Conservation (phyloP, 2,113 vertebrate genomes). For the Tricholaema leucomelas region DNA sequence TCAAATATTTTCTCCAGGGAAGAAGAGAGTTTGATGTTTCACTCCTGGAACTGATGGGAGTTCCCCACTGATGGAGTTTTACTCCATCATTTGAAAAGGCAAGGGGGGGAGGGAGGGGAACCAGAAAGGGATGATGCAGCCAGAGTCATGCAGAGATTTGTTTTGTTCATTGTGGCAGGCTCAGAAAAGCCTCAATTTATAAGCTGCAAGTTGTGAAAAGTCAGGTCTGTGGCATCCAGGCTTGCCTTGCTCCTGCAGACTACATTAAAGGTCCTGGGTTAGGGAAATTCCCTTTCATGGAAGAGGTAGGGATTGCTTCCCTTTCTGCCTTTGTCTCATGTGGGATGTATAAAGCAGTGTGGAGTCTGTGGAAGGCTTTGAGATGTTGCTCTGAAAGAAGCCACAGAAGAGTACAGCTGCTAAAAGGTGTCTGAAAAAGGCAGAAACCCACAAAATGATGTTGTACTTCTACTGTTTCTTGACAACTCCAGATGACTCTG, state of each 20-base stretch:
- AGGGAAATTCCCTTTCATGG: neutral
- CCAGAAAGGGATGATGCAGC: neutral
- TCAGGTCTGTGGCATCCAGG: neutral
- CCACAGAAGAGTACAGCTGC: neutral
- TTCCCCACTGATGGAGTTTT: neutral
- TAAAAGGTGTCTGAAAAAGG: neutral
- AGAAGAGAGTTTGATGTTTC: neutral
- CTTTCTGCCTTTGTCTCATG: neutral
- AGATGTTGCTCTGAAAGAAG: neutral
- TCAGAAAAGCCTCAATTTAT: neutral
- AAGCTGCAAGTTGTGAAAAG: neutral
- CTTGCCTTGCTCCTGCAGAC: neutral
- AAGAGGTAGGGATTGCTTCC: neutral
- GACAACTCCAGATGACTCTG: neutral
- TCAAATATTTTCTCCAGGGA: conserved; percentile 1
- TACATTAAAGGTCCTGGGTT: neutral
- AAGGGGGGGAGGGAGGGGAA: neutral
- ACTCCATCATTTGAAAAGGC: neutral
- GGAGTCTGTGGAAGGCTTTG: neutral
- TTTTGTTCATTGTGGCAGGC: neutral
- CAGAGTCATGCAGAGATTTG: neutral
- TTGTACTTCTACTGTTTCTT: neutral
- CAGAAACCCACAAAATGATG: neutral
- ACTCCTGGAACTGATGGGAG: too few species aligned
- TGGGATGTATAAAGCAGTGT: neutral